Evolutionary conservation across 2,888 invertebrate genomes (phyloP).

Genomic region (Galeopsomyia nigrocyanea): DNA sequence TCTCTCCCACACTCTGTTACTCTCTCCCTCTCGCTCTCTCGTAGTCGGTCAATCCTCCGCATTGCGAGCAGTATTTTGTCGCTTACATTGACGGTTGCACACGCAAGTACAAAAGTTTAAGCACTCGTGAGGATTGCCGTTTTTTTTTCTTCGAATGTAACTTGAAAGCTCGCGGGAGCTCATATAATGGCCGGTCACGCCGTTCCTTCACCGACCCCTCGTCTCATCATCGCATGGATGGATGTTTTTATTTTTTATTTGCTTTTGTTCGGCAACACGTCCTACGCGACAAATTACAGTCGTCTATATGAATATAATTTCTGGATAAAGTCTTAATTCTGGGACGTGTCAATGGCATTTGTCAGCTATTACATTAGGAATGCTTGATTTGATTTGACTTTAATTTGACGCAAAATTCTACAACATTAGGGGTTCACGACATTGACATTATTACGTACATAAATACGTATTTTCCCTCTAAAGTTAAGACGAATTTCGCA

Average conservation of each 20-base stretch:
- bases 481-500: conserved; percentile 25
- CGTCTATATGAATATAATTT: conserved; percentile 23
- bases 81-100: conserved; percentile 51
- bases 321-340: conserved; percentile 35
- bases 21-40: background rate
- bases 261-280: conserved; percentile 26
- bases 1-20: background rate
- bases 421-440: conserved; percentile 38
- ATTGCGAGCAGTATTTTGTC: conserved; percentile 39
- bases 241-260: conserved; percentile 39
- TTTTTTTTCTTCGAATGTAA: conserved; percentile 47
- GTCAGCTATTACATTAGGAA: conserved; percentile 23
- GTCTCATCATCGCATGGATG: conserved; percentile 43
- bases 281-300: conserved; percentile 29
- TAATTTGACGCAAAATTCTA: conserved; percentile 23
- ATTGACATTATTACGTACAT: conserved; percentile 32
- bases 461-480: conserved; percentile 12
- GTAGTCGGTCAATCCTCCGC: conserved; percentile 21
- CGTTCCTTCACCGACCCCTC: background rate
- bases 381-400: conserved; percentile 1
- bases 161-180: conserved; percentile 23
- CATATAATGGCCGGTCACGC: conserved; percentile 12
- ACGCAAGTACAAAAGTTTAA: conserved; percentile 57
- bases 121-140: conserved; percentile 37
- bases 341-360: conserved; percentile 38